Base-by-base conservation (phyloP, 2,797 vertebrate genomes). In the Phoeniculus purpureus region DNA sequence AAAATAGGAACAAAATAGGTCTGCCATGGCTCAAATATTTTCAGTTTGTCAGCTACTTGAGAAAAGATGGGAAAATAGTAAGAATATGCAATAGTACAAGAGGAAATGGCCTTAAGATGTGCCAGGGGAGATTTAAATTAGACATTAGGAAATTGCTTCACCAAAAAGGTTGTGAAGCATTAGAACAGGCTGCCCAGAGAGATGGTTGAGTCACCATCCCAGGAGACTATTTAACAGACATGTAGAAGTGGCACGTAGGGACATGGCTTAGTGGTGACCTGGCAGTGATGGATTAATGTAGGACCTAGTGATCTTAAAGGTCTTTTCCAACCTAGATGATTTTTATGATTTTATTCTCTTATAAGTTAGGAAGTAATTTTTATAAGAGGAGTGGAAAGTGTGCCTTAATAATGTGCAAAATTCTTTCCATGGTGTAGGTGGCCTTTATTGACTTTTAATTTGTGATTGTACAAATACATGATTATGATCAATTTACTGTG, bases 131-230 rank as follows among this genome's bases (percentile, higher is more conserved):
- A 7, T 73, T 88, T 61, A 50, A 14, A 20, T 5, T 40, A 10
- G 37, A 9, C 50, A 17, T 61, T 19, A 58, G 17, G 52, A 83
- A 62, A 85, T 15, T 21, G 50, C 10, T 68, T 73, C 18, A 26
- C 20, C 1, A 1, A 23, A 64, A 61, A 14, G 2, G 7, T 7
- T 81, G 5, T 51, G 22, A 51, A 5, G 3, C 18, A 15, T 1
- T 52, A 34, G 19, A 72, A 45, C 3, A 52, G 20, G 20, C 22
- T 82, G 34, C 11, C 9, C 12, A 58, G 34, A 32, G 43, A 58
- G 21, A 20, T n/a, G 21, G 18, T 48, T 4, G 55, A 27, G 9
- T 71, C 40, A 10, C 21, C 15, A 17, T 32, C 19, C 4, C 11
- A 52, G 27, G 16, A 34, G 31, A 13, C 31, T 37, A 7, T 8